Evolutionary conservation across 2,113 vertebrate species (phyloP).

Genomic region (Xiphias gladius): DNA sequence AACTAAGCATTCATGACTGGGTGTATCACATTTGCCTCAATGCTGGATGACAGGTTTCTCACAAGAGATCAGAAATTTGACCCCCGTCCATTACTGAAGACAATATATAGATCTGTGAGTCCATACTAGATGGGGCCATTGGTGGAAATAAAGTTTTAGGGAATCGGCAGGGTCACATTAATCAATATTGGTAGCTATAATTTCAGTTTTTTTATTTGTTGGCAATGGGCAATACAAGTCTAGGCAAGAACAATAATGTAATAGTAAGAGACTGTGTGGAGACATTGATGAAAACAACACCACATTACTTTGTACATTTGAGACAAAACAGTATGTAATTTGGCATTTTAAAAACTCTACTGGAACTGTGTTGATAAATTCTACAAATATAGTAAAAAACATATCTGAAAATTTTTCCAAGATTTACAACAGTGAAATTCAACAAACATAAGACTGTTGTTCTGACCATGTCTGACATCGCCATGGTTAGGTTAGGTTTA

Average conservation of each 20-base stretch:
- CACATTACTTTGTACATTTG: too few relatives aligned
- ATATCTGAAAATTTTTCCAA: background rate
- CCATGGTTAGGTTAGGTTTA: too few relatives aligned
- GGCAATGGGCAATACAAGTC: background rate
- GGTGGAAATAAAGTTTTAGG: constrained; percentile 7
- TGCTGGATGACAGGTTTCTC: constrained; percentile 26
- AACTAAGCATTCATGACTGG: constrained; percentile 27
- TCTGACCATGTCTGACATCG: too few relatives aligned
- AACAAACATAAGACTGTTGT: too few relatives aligned
- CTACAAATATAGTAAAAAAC: too few relatives aligned
- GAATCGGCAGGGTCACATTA: background rate
- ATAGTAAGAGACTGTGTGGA: background rate
- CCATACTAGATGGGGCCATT: background rate
- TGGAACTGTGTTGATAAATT: too few relatives aligned
- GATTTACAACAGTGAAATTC: too few relatives aligned
- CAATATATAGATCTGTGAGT: constrained; percentile 35
- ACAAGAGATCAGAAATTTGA: constrained; percentile 26
- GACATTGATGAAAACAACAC: background rate
- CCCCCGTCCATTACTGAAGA: constrained; percentile 20
- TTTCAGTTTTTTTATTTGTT: constrained; percentile 25
- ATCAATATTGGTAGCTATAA: constrained; percentile 20
- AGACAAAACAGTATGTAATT: too few relatives aligned
- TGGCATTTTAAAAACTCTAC: too few relatives aligned
- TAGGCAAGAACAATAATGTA: background rate
- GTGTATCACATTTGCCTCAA: constrained; percentile 33